Base-by-base conservation (phyloP, 2,888 invertebrate genomes). In the Papilio protenor region DNA sequence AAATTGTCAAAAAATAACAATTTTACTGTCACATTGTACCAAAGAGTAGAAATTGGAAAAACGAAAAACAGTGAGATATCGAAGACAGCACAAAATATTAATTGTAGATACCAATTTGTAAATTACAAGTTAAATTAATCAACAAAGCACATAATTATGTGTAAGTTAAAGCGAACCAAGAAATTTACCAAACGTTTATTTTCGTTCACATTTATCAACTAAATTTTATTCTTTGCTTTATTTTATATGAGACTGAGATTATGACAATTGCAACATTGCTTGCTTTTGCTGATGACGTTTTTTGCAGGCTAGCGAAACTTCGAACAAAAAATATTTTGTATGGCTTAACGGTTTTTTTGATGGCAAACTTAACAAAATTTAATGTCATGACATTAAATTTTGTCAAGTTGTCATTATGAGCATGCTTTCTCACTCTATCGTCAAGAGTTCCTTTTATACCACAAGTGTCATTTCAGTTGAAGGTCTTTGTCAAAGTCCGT, bases 21-120 rank as follows among this genome's bases (percentile, higher is more conserved):
- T 84, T 83, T 80, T 85, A 79, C 90, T 87, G 87, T 87, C 86
- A 85, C 90, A 88, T 88, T 90, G 88, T 84, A 81, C 80, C 75
- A 66, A 23, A 69, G 55, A 75, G 21, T 18, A 47, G 23, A 61
- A 27, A 61, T 61, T 61, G 61, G 6, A 61, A 27, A 61, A 27
- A 23, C 23, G 23, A 4, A 59, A 14, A 59, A 1, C 21, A 59
- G 11, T 14, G 23, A 59, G 23, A 59, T 59, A 59, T 23, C 21
- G 14, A 11, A 57, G 11, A 11, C 23, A 23, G 8, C n/a, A 21
- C 18, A 55, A 64, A 57, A 23, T 47, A 74, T 61, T 45, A 55
- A n/a, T n/a, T n/a, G 14, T 55, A 52, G 45, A 70, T 23, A 70
- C 64, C 10, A 59, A 55, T 55, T 55, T 55, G 0, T 55, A 55